A percentile compares a stretch with the other conserved stretches of the same genome.
phyloP scores from a whole-genome alignment of 2,797 vertebrate species.

The Neosalanx taihuensis region DNA sequence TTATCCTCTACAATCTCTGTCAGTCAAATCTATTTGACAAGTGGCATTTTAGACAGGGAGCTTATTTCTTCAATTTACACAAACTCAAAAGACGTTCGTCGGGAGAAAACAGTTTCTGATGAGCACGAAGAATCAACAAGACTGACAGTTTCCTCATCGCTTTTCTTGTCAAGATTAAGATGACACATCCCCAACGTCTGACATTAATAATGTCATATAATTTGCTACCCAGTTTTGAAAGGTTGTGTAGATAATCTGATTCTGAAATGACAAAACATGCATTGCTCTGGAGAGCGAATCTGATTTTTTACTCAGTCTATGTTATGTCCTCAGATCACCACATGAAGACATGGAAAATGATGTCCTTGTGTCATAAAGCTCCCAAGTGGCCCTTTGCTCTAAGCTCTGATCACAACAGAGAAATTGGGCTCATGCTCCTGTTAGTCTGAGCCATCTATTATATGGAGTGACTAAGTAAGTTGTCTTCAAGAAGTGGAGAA shows the following conservation, averaged over 20 bases:
- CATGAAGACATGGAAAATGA: slow-evolving; percentile 31
- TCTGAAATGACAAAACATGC: neutral
- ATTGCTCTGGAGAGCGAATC: neutral
- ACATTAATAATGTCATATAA: slow-evolving; percentile 31
- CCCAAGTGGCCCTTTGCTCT: slow-evolving; percentile 28
- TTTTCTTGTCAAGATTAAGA: slow-evolving; percentile 45
- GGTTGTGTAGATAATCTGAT: slow-evolving; percentile 12
- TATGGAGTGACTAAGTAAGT: slow-evolving; percentile 4
- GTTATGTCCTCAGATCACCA: slow-evolving; percentile 16
- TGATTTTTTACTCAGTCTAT: slow-evolving; percentile 8
- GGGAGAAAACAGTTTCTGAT: slow-evolving; percentile 51
- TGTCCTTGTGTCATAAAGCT: slow-evolving; percentile 24
- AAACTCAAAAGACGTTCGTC: slow-evolving; percentile 59
- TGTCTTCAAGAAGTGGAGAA: neutral
- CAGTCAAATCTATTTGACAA: slow-evolving; percentile 73
- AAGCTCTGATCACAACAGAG: slow-evolving; percentile 18
- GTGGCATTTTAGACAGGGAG: slow-evolving; percentile 64
- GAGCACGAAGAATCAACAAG: slow-evolving; percentile 49
- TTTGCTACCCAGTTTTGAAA: slow-evolving; percentile 8
- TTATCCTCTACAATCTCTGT: slow-evolving; percentile 78
- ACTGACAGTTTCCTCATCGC: slow-evolving; percentile 57
- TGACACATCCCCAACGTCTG: slow-evolving; percentile 31
- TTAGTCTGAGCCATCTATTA: slow-evolving; percentile 12
- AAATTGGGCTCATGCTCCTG: slow-evolving; percentile 12
- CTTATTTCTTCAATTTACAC: slow-evolving; percentile 65